Conservation (phyloP, 1,140 invertebrate genomes). For the Hesperophylax magnus region DNA sequence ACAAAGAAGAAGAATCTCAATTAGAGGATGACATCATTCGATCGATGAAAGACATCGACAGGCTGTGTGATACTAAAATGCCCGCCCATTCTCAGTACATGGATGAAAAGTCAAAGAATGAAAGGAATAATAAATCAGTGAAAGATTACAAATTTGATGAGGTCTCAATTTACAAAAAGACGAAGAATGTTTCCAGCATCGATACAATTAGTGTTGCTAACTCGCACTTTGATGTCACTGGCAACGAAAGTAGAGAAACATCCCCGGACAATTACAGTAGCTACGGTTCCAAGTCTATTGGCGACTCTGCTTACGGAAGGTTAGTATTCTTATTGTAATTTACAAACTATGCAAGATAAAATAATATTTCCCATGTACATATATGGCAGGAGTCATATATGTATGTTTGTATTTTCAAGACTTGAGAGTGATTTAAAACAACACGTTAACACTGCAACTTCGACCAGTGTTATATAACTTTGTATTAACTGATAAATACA, state of each 20-base stretch:
- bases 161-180: constrained; percentile 40
- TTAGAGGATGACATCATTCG: constrained; percentile 70
- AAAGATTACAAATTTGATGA: constrained; percentile 45
- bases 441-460: too few relatives aligned
- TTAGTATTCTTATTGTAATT: constrained; percentile 66
- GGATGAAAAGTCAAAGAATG: constrained; percentile 29
- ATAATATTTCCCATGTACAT: too few relatives aligned
- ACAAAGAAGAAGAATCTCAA: constrained; percentile 62
- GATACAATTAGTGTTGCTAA: constrained; percentile 14
- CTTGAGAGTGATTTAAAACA: too few relatives aligned
- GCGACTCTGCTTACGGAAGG: constrained; percentile 71
- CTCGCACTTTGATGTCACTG: constrained; percentile 10
- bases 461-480: too few relatives aligned
- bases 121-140: constrained; percentile 36
- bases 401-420: too few relatives aligned
- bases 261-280: constrained; percentile 47
- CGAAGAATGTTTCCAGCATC: constrained; percentile 24
- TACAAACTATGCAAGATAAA: background rate
- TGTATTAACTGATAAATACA: too few relatives aligned
- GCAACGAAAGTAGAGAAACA: constrained; percentile 36
- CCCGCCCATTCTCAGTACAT: constrained; percentile 20
- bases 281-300: constrained; percentile 60
- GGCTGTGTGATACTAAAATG: constrained; percentile 64
- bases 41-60: constrained; percentile 69
- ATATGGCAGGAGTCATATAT: too few relatives aligned